A percentile compares a stretch with the other conserved stretches of the same genome.
Evolutionary conservation across 2,888 invertebrate genomes (phyloP).

Genomic region (Synergus japonicus): DNA sequence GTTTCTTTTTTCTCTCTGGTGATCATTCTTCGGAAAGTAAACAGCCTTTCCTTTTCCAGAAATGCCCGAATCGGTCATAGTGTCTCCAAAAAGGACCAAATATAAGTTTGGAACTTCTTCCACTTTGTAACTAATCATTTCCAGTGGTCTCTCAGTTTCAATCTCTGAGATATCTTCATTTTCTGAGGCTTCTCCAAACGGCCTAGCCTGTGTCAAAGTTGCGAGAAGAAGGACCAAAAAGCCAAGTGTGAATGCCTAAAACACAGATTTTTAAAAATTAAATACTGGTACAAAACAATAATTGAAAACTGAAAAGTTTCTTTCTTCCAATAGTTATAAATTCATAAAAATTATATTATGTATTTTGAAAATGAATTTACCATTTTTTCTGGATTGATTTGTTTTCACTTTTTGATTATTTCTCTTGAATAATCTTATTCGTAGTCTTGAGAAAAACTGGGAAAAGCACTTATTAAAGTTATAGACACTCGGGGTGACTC

Average conservation of each 20-base stretch:
- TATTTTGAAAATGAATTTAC: background rate
- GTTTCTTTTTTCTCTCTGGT: conserved; percentile 40
- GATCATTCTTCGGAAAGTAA: background rate
- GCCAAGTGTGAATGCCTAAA: conserved; percentile 1
- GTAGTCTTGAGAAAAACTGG: background rate
- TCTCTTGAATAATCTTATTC: background rate
- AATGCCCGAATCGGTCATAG: background rate
- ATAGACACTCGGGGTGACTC: conserved; percentile 42
- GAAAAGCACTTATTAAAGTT: background rate
- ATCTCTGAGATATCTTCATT: background rate
- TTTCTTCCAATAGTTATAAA: background rate
- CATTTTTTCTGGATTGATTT: conserved; percentile 21
- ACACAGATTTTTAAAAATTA: conserved; percentile 6
- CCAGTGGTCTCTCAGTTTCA: background rate
- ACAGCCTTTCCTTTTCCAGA: background rate
- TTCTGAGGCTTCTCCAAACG: background rate
- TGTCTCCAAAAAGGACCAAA: background rate
- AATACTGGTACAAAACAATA: no score
- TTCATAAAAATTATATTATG: background rate
- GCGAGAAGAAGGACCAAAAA: background rate
- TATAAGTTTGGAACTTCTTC: background rate
- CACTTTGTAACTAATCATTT: background rate
- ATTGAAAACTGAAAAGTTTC: background rate
- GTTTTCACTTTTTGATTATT: background rate
- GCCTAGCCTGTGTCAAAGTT: background rate